A percentile compares a stretch with the other conserved stretches of the same genome.
phyloP scores from a whole-genome alignment of 1,140 invertebrate genomes.

The Microvelia longipes region DNA sequence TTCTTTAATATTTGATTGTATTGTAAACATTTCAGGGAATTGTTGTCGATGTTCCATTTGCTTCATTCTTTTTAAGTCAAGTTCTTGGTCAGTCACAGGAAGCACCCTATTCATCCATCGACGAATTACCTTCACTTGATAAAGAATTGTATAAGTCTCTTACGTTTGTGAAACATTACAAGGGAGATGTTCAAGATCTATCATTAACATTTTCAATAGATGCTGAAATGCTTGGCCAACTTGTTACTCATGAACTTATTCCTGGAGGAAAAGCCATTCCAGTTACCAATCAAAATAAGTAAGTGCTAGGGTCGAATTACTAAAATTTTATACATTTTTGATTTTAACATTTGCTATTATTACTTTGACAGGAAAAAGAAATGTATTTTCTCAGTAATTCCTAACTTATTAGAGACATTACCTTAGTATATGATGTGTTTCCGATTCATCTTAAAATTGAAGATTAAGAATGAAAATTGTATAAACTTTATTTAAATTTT shows the following conservation, averaged over 20 bases:
- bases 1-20: background rate
- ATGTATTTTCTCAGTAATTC: no score
- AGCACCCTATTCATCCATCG: conserved; percentile 84
- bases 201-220: conserved; percentile 94
- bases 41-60: conserved; percentile 95
- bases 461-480: no score
- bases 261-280: conserved; percentile 82
- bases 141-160: conserved; percentile 89
- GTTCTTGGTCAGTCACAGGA: conserved; percentile 85
- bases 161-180: conserved; percentile 90
- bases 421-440: no score
- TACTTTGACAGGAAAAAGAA: no score
- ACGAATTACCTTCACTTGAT: conserved; percentile 93
- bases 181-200: conserved; percentile 81
- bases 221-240: conserved; percentile 83
- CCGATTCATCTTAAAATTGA: no score
- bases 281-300: conserved; percentile 96
- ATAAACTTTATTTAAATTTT: no score
- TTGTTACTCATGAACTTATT: conserved; percentile 78
- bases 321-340: no score
- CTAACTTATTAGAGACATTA: no score
- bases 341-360: background rate
- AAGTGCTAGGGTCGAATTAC: conserved; percentile 27
- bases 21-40: conserved; percentile 53
- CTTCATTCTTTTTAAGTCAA: conserved; percentile 95